Conservation (phyloP, 2,888 invertebrate genomes). For the Ophion ventricosus region DNA sequence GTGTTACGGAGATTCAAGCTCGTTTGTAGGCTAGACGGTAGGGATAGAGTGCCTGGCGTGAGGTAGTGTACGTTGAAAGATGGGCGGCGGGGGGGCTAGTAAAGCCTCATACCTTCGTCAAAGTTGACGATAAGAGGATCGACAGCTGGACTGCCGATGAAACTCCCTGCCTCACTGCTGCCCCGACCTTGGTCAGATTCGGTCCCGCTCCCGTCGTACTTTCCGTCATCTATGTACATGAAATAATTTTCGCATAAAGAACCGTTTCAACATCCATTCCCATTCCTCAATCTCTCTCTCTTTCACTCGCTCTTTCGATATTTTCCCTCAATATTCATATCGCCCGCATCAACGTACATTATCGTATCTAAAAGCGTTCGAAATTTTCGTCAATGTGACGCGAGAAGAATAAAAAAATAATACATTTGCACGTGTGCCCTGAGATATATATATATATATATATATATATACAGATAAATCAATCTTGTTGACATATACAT, state of each 20-base stretch:
- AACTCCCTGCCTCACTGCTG: slow-evolving; percentile 81
- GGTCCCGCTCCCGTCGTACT: slow-evolving; percentile 80
- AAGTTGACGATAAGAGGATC: slow-evolving; percentile 91
- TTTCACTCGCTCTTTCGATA: neutral
- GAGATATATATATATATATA: neutral
- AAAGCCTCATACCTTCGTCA: slow-evolving; percentile 93
- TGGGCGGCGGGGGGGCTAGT: slow-evolving; percentile 85
- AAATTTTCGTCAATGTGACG: neutral
- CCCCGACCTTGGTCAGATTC: slow-evolving; percentile 81
- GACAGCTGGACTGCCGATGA: slow-evolving; percentile 84
- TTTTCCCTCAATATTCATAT: neutral
- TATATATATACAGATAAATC: neutral
- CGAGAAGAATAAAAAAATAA: neutral
- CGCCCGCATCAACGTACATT: too few relatives aligned
- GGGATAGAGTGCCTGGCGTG: slow-evolving; percentile 81
- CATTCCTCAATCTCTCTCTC: neutral
- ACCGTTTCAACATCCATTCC: slow-evolving; percentile 9
- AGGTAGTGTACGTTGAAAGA: slow-evolving; percentile 83
- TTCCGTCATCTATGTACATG: slow-evolving; percentile 76
- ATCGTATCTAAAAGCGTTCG: neutral
- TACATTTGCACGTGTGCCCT: neutral
- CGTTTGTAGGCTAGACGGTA: slow-evolving; percentile 79
- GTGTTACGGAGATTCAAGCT: slow-evolving; percentile 79
- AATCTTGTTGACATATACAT: neutral
- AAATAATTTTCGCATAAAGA: slow-evolving; percentile 49